Percentiles rank a stretch among this genome's conserved stretches.
phyloP scores from a whole-genome alignment of 1,140 invertebrate species.

The Hypsibius dujardini region DNA sequence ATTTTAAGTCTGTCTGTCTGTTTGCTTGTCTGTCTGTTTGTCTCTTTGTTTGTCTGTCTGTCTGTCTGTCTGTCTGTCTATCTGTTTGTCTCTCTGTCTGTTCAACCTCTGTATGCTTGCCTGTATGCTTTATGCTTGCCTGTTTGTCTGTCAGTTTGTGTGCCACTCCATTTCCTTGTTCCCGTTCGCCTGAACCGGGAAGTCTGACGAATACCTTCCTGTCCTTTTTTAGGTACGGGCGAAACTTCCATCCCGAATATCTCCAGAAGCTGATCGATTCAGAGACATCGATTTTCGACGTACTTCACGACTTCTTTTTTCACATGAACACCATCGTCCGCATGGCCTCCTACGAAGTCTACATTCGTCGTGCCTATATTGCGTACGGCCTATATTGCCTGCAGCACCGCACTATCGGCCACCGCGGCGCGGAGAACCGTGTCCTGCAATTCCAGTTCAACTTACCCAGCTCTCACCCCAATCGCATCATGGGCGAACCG shows the following conservation, averaged over 20 bases:
- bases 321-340: conserved; percentile 72
- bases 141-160: too few species aligned
- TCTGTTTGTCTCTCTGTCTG: too few species aligned
- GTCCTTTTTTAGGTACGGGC: too few species aligned
- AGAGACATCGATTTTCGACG: conserved; percentile 94
- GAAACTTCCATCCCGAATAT: conserved; percentile 92
- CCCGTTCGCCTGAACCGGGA: too few species aligned
- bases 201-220: too few species aligned
- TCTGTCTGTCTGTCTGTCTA: too few species aligned
- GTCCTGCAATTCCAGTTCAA: conserved; percentile 87
- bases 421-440: conserved; percentile 57
- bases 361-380: conserved; percentile 26
- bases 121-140: too few species aligned
- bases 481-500: background rate
- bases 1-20: too few species aligned
- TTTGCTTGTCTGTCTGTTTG: too few species aligned
- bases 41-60: too few species aligned
- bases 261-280: conserved; percentile 88
- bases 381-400: conserved; percentile 42
- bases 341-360: conserved; percentile 69
- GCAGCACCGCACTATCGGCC: conserved; percentile 43
- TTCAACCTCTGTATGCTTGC: too few species aligned
- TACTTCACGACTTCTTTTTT: conserved; percentile 96
- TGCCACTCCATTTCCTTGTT: too few species aligned
- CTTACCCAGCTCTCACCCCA: conserved; percentile 75